Evolutionary conservation across 1,140 invertebrate genomes (phyloP).

Genomic region (Aphaenogaster ashmeadi): DNA sequence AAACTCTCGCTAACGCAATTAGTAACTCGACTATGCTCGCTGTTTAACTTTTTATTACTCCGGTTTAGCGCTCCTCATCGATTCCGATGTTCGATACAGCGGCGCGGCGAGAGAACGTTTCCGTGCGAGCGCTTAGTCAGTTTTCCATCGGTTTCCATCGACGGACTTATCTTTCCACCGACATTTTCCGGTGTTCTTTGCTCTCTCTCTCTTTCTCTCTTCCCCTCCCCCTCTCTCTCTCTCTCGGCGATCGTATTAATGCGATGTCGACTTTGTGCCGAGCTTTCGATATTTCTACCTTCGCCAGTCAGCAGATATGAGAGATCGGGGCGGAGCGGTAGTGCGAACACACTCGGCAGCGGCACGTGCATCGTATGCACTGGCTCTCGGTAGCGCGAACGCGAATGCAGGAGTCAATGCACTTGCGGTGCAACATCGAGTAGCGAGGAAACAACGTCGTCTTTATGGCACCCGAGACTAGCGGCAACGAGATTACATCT

Average conservation of each 20-base stretch:
- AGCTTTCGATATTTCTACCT: slow-evolving; percentile 50
- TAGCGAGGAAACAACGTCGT: slow-evolving; percentile 33
- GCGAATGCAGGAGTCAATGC: slow-evolving; percentile 54
- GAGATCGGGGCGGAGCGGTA: not conserved
- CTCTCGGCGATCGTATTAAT: slow-evolving; percentile 30
- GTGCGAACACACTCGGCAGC: slow-evolving; percentile 7
- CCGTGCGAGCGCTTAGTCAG: slow-evolving; percentile 16
- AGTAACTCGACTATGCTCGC: slow-evolving; percentile 15
- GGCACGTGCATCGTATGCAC: slow-evolving; percentile 27
- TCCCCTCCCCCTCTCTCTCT: not conserved
- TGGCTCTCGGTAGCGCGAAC: slow-evolving; percentile 8
- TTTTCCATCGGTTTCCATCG: slow-evolving; percentile 27
- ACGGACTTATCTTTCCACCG: slow-evolving; percentile 28
- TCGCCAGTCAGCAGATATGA: slow-evolving; percentile 29
- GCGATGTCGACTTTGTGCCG: slow-evolving; percentile 55
- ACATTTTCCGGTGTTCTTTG: slow-evolving; percentile 19
- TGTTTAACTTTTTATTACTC: slow-evolving; percentile 48
- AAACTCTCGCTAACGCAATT: slow-evolving; percentile 37
- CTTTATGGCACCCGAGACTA: not conserved
- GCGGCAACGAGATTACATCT: not conserved
- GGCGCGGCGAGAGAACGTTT: not conserved
- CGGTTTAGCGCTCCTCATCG: not conserved
- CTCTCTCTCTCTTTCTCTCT: not conserved
- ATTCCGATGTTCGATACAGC: slow-evolving; percentile 34
- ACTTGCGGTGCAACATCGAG: slow-evolving; percentile 9